Evolutionary conservation across 2,888 invertebrate genomes (phyloP), one percentile per base, ranked within the genome.

Genomic region (Pristionchus arcanus): DNA sequence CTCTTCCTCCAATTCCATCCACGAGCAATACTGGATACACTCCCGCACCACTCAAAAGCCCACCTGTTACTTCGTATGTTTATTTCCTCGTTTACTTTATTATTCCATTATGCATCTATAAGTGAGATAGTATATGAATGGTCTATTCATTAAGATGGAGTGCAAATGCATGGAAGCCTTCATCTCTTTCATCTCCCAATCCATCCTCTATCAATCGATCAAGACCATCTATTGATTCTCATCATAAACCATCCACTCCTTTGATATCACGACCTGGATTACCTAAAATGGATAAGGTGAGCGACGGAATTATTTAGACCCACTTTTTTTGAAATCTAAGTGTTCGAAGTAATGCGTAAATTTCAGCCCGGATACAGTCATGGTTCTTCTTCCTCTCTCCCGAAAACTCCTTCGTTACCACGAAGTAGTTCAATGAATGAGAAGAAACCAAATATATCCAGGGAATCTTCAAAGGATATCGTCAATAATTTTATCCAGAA

Each of bases 201-300:
- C 37, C 37, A n/a, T 55, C 84, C 7, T 84, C 86, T 4, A 37
- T 66, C 34, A 59, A 66, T 86, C 31, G 86, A 66, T n/a, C 66
- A 9, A 63, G 86, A 25, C 31, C 37, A 3, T 59, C 63, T 16
- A 49, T 37, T 11, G 86, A 59, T 66, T 13, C 59, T 59, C 25
- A 55, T 31, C 31, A 59, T 25, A 86, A 37, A n/a, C 37, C 86
- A 31, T 86, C 63, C 15, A 86, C 28, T 84, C 55, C 31, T 3
- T 55, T 28, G 13, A 25, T 19, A 5, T 25, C 28, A 13, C 16
- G 37, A 66, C 63, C 37, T 63, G n/a, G 21, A n/a, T 31, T 86
- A 19, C 86, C 86, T 37, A 86, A 86, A 86, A 37, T 37, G 25
- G 86, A 86, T 37, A 86, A 86, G 86, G 86, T 86, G 31, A 86